Base-by-base conservation (phyloP, 2,113 vertebrate species). In the Spea multiplicata region DNA sequence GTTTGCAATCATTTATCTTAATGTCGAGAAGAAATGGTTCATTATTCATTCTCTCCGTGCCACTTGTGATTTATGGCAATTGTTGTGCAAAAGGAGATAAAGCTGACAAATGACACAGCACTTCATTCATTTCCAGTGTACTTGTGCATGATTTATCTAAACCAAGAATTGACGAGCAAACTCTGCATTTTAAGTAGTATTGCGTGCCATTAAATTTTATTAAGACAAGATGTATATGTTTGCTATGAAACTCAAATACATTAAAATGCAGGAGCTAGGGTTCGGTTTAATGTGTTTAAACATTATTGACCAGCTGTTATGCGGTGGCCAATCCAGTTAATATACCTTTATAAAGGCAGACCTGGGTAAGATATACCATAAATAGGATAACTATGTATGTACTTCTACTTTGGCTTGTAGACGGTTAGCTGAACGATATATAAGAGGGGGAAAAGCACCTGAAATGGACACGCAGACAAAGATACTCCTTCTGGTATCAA, bases 1-100 rank as follows among this genome's bases (percentile, higher is more conserved):
- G 30, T 61, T 80, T 73, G 71, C 62, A 68, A 71, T 61, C 46
- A 80, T 80, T 14, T 52, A 61, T 74, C 71, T 68, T 61, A 44
- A 68, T 62, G 64, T 61, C 61, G 10, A 67, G 44, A 66, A 16
- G 59, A 59, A 52, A 73, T n/a, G 13, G 64, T 67, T 57, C 65
- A 74, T 80, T 80, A 67, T 14, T 80, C 65, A 74, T 10, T 68
- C 7, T 13, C 13, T 55, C 65, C n/a, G 52, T 47, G 52, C 44
- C 53, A 62, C 46, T 44, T 57, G 14, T 80, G 71, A 80, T 80
- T 74, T 61, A 80, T 80, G 46, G 52, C 71, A 73, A 80, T 74
- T 61, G 71, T 68, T 80, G 73, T 66, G 64, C 61, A 59, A 74
- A 80, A 74, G 73, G 71, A 80, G 71, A 80, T 80, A 80, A 74